These are phyloP conservation scores for Aplochiton taeniatus DNA, from an alignment of 2,797 vertebrate genomes.

Conservation along the genomic window DNA sequence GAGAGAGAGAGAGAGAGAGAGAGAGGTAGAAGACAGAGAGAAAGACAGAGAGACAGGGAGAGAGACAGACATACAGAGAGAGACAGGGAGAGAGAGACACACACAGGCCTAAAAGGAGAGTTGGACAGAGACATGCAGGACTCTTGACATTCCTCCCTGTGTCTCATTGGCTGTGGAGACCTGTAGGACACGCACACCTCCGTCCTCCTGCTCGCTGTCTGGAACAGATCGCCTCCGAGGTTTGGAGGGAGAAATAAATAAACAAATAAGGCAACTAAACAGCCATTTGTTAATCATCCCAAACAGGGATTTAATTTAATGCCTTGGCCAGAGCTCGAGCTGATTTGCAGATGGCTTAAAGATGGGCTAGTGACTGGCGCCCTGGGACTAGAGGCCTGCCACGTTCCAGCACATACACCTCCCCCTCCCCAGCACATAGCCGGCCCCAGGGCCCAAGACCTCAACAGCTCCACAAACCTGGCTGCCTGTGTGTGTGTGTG, in stretches of 20 bases:
- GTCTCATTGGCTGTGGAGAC: conserved; percentile 28
- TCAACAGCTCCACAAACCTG: conserved; percentile 62
- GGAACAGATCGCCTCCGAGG: conserved; percentile 4
- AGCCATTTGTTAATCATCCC: conserved; percentile 86
- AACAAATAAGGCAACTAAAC: conserved; percentile 71
- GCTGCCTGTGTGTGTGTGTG: conserved; percentile 14
- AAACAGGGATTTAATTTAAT: conserved; percentile 85
- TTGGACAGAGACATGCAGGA: conserved; percentile 5
- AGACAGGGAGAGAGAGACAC: neutral
- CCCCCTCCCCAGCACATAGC: conserved; percentile 25
- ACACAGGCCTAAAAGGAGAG: neutral
- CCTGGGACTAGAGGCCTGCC: conserved; percentile 68
- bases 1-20: neutral
- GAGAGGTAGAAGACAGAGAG: neutral
- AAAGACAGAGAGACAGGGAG: conserved; percentile 13
- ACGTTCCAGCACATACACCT: conserved; percentile 70
- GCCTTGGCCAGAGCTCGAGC: conserved; percentile 77
- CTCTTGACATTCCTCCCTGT: conserved; percentile 33
- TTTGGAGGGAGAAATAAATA: conserved; percentile 21
- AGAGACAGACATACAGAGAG: neutral
- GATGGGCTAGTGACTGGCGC: conserved; percentile 77
- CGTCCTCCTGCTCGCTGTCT: conserved; percentile 31
- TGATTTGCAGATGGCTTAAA: conserved; percentile 83
- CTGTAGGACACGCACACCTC: conserved; percentile 48
- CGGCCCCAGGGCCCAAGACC: conserved; percentile 16